Conservation (phyloP, 2,797 vertebrate species). For the Acanthiza pusilla region DNA sequence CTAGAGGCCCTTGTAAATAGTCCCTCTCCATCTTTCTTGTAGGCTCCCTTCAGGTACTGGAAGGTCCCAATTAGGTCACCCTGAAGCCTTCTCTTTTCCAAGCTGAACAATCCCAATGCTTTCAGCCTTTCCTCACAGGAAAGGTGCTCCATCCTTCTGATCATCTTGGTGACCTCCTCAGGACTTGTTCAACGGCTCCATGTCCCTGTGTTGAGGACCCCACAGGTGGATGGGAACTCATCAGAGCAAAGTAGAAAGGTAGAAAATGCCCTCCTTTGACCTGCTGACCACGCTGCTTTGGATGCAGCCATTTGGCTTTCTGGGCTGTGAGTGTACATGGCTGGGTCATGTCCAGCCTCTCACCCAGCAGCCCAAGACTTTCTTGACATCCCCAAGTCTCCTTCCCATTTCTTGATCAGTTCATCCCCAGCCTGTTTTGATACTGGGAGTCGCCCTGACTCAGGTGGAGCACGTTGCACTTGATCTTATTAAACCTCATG, state of each 20-base stretch:
- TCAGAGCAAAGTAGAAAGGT: not conserved
- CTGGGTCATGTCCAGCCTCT: not conserved
- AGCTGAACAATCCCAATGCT: not conserved
- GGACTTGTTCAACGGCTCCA: not conserved
- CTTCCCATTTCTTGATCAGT: not conserved
- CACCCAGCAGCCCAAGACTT: not conserved
- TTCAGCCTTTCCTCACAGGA: not conserved
- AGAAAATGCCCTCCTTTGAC: not conserved
- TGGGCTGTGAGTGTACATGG: not conserved
- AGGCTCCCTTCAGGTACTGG: not conserved
- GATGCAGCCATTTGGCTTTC: not conserved
- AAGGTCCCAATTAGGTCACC: not conserved
- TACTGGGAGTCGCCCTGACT: not conserved
- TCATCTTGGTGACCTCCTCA: not conserved
- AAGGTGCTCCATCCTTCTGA: not conserved
- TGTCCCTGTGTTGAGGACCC: not conserved
- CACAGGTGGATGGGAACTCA: not conserved
- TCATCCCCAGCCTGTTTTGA: not conserved
- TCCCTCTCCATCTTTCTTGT: not conserved
- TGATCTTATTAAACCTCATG: not conserved
- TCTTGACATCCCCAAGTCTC: not conserved
- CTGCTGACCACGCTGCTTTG: rapidly evolving
- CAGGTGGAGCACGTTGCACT: not conserved
- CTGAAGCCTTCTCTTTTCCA: not conserved
- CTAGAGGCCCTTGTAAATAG: not conserved